Evolutionary conservation across 1,140 invertebrate species (phyloP).

Genomic region (Metopolophium dirhodum): DNA sequence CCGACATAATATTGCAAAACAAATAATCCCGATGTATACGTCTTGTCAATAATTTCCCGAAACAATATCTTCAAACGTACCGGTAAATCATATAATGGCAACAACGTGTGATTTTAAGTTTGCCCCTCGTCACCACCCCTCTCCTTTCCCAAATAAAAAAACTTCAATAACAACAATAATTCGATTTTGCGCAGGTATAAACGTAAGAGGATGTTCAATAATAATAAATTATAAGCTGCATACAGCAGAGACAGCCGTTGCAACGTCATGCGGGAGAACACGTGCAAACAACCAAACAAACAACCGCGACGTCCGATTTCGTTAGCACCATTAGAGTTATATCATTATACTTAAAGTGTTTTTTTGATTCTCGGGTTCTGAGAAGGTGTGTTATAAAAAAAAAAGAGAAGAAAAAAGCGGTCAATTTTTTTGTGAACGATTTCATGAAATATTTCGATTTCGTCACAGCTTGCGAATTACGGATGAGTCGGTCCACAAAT

Average conservation of each 20-base stretch:
- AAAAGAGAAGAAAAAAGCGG: not conserved
- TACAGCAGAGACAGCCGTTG: not conserved
- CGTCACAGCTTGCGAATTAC: conserved; percentile 27
- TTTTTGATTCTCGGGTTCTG: not conserved
- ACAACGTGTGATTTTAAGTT: not conserved
- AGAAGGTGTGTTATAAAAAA: not conserved
- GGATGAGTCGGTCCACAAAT: not conserved
- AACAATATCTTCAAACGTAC: conserved; percentile 32
- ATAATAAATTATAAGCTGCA: not conserved
- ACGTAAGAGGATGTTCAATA: not conserved
- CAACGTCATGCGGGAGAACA: not conserved
- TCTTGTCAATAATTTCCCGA: not conserved
- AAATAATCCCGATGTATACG: not conserved
- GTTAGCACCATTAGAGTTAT: not conserved
- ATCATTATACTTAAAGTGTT: not conserved
- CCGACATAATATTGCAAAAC: not conserved
- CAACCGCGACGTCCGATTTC: not conserved
- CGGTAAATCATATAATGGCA: not conserved
- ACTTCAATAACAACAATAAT: not conserved
- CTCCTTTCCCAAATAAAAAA: no score
- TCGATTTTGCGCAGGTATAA: not conserved
- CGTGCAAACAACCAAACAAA: not conserved
- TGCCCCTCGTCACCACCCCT: not conserved
- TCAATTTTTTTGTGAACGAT: not conserved
- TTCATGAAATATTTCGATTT: not conserved